Evolutionary conservation across 2,113 vertebrate genomes (phyloP).

Genomic region (Lipophrys pholis): DNA sequence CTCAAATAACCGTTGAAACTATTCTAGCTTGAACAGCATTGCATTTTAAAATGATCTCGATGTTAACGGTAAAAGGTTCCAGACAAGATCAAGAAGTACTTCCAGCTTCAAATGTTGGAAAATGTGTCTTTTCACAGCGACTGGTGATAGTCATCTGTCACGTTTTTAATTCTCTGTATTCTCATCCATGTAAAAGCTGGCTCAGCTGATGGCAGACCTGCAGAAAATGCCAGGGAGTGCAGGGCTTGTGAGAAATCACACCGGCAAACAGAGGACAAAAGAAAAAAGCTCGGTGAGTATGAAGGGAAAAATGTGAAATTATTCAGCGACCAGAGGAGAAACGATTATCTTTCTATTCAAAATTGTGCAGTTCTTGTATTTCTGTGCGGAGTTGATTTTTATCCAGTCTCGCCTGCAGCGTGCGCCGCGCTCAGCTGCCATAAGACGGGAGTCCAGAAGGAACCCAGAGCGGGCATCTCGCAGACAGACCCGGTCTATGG

Average conservation of each 20-base stretch:
- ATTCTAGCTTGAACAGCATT: too few species aligned
- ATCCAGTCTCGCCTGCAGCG: constrained; percentile 44
- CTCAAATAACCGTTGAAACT: too few species aligned
- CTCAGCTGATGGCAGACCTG: constrained; percentile 84
- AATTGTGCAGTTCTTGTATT: neutral
- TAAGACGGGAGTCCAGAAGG: constrained; percentile 47
- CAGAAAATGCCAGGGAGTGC: constrained; percentile 77
- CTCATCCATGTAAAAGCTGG: constrained; percentile 67
- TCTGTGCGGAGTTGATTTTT: neutral
- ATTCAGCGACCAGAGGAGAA: neutral
- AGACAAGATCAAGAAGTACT: too few species aligned
- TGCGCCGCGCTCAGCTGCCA: constrained; percentile 21
- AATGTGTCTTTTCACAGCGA: neutral
- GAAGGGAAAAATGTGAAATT: neutral
- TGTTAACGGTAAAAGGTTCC: too few species aligned
- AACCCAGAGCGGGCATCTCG: constrained; percentile 75
- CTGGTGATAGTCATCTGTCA: neutral
- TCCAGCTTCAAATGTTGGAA: neutral
- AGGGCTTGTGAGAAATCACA: constrained; percentile 59
- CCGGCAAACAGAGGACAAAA: constrained; percentile 49
- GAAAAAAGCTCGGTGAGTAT: constrained; percentile 59
- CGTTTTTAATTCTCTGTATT: neutral
- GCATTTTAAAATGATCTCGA: too few species aligned
- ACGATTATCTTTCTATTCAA: neutral
- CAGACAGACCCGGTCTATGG: constrained; percentile 81